Evolutionary conservation across 2,113 vertebrate genomes (phyloP).

Genomic region (Coryphaenoides rupestris): DNA sequence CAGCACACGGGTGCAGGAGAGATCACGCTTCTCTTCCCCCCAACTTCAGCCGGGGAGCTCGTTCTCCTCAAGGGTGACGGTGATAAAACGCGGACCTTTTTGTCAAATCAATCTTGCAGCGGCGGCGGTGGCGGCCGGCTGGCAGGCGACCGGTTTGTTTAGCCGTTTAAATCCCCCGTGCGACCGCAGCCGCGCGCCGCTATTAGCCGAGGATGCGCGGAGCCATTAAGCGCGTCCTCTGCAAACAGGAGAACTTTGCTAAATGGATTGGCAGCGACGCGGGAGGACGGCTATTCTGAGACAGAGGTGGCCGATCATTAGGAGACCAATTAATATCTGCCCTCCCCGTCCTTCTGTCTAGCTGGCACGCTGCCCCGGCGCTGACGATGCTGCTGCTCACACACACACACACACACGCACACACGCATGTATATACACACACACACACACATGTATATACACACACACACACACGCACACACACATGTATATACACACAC

Average conservation of each 20-base stretch:
- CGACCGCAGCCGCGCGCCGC: constrained; percentile 17
- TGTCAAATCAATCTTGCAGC: not conserved
- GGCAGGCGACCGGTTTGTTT: constrained; percentile 1
- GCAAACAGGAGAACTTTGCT: constrained; percentile 29
- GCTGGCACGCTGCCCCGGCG: constrained; percentile 29
- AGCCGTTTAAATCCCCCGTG: not conserved
- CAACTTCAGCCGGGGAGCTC: not conserved
- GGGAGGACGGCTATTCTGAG: constrained; percentile 24
- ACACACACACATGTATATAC: not conserved
- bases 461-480: not conserved
- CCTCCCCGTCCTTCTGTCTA: constrained; percentile 30
- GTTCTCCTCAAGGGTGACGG: not conserved
- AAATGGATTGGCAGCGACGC: constrained; percentile 31
- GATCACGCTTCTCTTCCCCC: not conserved
- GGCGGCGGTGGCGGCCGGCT: no score
- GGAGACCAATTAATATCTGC: constrained; percentile 45
- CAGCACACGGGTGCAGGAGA: not conserved
- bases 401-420: constrained; percentile 1
- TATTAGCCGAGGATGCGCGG: constrained; percentile 18
- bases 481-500: constrained; percentile 1
- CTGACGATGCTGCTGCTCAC: constrained; percentile 6
- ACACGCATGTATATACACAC: not conserved
- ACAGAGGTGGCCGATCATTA: constrained; percentile 48
- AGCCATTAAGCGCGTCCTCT: constrained; percentile 18
- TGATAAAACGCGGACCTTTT: not conserved